phyloP scores from a whole-genome alignment of 2,888 invertebrate species.

The Netelia virgata region DNA sequence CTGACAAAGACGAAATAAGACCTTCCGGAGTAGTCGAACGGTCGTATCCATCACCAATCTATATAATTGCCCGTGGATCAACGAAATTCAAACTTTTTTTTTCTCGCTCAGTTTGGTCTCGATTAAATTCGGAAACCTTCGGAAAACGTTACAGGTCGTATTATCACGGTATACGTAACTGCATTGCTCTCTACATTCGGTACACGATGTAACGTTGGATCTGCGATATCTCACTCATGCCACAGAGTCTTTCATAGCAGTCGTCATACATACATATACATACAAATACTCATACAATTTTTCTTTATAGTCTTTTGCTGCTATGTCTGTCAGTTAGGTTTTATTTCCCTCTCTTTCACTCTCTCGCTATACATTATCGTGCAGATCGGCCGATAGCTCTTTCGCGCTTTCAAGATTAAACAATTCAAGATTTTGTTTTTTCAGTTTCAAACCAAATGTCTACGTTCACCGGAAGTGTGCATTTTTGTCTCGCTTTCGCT shows the following conservation, averaged over 20 bases:
- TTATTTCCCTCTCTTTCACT: conserved; percentile 44
- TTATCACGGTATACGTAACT: conserved; percentile 45
- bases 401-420: background rate
- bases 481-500: conserved; percentile 41
- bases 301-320: conserved; percentile 70
- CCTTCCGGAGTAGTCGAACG: conserved; percentile 11
- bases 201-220: conserved; percentile 1
- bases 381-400: background rate
- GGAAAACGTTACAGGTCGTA: conserved; percentile 37
- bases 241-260: conserved; percentile 67
- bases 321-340: conserved; percentile 67
- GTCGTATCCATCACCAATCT: conserved; percentile 29
- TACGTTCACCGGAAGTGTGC: conserved; percentile 57
- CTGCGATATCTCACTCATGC: conserved; percentile 64
- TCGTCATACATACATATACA: conserved; percentile 71
- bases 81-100: conserved; percentile 47
- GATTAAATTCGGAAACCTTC: conserved; percentile 35
- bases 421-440: conserved; percentile 1
- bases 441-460: background rate
- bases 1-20: background rate
- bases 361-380: conserved; percentile 41
- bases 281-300: conserved; percentile 71
- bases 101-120: conserved; percentile 45
- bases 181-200: conserved; percentile 20
- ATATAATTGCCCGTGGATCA: conserved; percentile 38